Evolutionary conservation across 2,113 vertebrate genomes (phyloP).

Genomic region (Aplodontia rufa): DNA sequence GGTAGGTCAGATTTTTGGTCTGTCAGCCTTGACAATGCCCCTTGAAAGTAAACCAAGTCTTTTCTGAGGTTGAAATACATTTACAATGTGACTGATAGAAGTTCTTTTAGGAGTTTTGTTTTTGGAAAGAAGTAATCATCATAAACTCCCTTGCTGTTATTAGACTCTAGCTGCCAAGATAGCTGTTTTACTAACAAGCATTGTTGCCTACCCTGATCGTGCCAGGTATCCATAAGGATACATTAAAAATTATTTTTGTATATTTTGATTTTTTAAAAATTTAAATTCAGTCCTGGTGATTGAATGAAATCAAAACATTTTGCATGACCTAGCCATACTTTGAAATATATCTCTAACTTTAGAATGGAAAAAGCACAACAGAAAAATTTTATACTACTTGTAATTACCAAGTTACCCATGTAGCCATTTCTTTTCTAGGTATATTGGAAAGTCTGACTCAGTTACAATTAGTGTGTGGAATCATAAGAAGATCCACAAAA

Average conservation of each 20-base stretch:
- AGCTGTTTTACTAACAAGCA: slow-evolving; percentile 37
- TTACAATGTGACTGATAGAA: slow-evolving; percentile 48
- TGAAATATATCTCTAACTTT: slow-evolving; percentile 43
- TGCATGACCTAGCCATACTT: neutral
- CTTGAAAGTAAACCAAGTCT: slow-evolving; percentile 48
- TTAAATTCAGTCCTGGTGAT: slow-evolving; percentile 17
- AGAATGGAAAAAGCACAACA: slow-evolving; percentile 25
- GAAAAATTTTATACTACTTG: slow-evolving; percentile 38
- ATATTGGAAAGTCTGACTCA: slow-evolving; percentile 98
- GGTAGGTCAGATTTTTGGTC: slow-evolving; percentile 85
- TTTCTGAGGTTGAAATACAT: slow-evolving; percentile 31
- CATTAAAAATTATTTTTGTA: slow-evolving; percentile 41
- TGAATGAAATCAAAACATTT: slow-evolving; percentile 42
- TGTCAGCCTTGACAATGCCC: slow-evolving; percentile 84
- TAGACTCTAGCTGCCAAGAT: slow-evolving; percentile 9
- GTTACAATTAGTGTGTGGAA: slow-evolving; percentile 99
- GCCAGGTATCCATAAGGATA: neutral
- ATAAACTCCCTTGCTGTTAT: neutral
- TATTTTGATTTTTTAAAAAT: slow-evolving; percentile 25
- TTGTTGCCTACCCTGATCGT: neutral
- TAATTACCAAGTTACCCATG: slow-evolving; percentile 50
- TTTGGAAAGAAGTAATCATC: neutral
- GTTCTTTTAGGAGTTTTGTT: slow-evolving; percentile 48
- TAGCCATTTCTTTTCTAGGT: slow-evolving; percentile 84
- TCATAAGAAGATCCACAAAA: slow-evolving; percentile 99